Conservation (phyloP, 1,140 invertebrate genomes). For the Melitaea cinxia region DNA sequence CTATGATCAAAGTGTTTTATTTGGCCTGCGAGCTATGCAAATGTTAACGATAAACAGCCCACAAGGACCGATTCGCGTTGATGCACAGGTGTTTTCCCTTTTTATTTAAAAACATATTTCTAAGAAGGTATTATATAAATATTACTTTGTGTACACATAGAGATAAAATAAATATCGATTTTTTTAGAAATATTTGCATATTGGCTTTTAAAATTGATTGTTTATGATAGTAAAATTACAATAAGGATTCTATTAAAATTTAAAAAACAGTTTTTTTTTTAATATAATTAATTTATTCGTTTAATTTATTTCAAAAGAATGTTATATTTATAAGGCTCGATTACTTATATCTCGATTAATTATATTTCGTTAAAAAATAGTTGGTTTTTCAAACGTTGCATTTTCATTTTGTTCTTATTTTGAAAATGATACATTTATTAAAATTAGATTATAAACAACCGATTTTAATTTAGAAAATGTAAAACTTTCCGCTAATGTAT, state of each 20-base stretch:
- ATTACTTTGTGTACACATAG: neutral
- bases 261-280: no score
- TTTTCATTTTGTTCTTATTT: neutral
- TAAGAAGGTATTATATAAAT: neutral
- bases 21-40: constrained; percentile 58
- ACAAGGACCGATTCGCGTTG: constrained; percentile 35
- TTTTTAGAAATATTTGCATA: no score
- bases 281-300: no score
- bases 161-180: no score
- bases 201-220: no score
- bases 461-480: neutral
- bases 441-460: neutral
- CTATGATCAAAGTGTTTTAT: constrained; percentile 57
- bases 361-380: no score
- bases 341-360: no score
- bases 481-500: constrained; percentile 4
- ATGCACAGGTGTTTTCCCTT: constrained; percentile 50
- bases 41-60: constrained; percentile 52
- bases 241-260: no score
- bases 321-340: no score
- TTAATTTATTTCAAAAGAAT: no score
- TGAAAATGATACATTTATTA: neutral
- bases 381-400: no score
- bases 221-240: no score
- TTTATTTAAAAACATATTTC: constrained; percentile 1